phyloP scores from a whole-genome alignment of 1,140 invertebrate genomes.

The Delia radicum region DNA sequence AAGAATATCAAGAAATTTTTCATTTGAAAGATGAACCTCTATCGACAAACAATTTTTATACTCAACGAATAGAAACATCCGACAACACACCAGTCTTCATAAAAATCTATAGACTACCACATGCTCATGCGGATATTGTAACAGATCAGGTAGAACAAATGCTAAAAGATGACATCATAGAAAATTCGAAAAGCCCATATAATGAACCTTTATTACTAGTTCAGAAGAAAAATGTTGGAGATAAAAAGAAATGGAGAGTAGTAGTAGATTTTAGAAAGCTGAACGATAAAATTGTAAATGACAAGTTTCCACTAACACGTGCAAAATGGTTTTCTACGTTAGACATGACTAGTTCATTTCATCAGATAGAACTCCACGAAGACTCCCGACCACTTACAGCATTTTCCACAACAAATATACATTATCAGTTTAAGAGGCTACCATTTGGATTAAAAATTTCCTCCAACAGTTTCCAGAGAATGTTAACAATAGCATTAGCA shows the following conservation, averaged over 20 bases:
- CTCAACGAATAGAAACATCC: slow-evolving; percentile 35
- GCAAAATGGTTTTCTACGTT: slow-evolving; percentile 55
- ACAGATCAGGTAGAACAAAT: slow-evolving; percentile 44
- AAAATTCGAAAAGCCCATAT: slow-evolving; percentile 29
- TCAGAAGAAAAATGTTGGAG: slow-evolving; percentile 36
- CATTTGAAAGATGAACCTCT: slow-evolving; percentile 32
- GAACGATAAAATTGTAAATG: slow-evolving; percentile 54
- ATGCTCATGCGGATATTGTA: slow-evolving; percentile 44
- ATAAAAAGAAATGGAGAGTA: slow-evolving; percentile 42
- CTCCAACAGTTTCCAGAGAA: slow-evolving; percentile 46
- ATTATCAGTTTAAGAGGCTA: slow-evolving; percentile 40
- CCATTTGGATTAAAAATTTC: slow-evolving; percentile 41
- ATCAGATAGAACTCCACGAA: slow-evolving; percentile 56
- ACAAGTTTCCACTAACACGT: slow-evolving; percentile 59
- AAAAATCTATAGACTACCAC: slow-evolving; percentile 48
- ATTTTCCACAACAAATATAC: slow-evolving; percentile 45
- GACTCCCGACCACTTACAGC: slow-evolving; percentile 55
- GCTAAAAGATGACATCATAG: slow-evolving; percentile 33
- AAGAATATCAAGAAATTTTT: slow-evolving; percentile 28
- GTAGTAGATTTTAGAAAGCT: slow-evolving; percentile 55
- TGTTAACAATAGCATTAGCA: slow-evolving; percentile 33
- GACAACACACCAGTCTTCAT: slow-evolving; percentile 39
- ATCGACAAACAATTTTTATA: slow-evolving; percentile 34
- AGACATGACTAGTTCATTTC: slow-evolving; percentile 58
- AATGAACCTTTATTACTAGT: slow-evolving; percentile 34